These are phyloP conservation scores for Lagopus muta DNA, from an alignment of 2,113 vertebrate species.

Conservation along the genomic window DNA sequence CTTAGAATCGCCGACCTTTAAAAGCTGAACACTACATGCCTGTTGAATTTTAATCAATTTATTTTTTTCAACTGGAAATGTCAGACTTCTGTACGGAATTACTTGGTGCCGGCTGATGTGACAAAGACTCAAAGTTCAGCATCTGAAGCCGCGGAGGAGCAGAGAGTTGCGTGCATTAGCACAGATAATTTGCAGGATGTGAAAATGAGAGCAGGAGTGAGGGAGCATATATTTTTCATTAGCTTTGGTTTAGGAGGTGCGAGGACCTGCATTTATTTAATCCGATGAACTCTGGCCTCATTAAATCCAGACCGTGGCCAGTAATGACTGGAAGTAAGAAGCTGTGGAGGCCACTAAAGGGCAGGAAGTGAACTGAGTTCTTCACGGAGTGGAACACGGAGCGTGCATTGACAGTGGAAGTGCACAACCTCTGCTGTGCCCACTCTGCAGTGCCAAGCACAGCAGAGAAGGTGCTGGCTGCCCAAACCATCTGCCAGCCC, in stretches of 20 bases:
- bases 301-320: constrained; percentile 41
- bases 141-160: constrained; percentile 71
- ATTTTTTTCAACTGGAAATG: constrained; percentile 85
- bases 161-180: constrained; percentile 61
- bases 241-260: constrained; percentile 67
- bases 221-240: constrained; percentile 77
- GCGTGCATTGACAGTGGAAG: background rate
- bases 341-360: background rate
- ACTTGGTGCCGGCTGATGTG: constrained; percentile 77
- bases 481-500: background rate
- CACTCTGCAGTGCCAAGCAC: rapidly evolving
- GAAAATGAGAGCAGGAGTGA: constrained; percentile 67
- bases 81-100: constrained; percentile 82
- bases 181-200: constrained; percentile 74
- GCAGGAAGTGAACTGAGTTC: background rate
- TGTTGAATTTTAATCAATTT: constrained; percentile 87
- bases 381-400: rapidly evolving
- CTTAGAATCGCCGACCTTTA: constrained; percentile 81
- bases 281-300: constrained; percentile 32
- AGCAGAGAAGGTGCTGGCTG: rapidly evolving
- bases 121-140: constrained; percentile 82
- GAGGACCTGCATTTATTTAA: constrained; percentile 63
- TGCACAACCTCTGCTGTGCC: background rate
- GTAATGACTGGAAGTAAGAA: constrained; percentile 64
- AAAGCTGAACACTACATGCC: constrained; percentile 80